Conservation (phyloP, 2,888 invertebrate species). For the Harpalus rufipes region DNA sequence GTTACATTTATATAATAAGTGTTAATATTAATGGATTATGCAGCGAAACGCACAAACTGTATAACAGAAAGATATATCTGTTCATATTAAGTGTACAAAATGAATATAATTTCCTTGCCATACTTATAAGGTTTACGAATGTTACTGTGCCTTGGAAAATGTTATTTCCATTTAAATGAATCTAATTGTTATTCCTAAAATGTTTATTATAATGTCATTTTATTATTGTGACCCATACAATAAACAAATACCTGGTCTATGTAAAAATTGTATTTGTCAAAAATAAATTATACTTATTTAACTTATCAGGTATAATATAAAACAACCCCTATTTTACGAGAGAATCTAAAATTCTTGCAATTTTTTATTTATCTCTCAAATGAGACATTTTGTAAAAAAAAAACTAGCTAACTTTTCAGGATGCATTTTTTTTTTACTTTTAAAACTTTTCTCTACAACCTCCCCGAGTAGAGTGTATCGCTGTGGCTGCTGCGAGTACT, state of each 20-base stretch:
- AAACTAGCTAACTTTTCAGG: too few species aligned
- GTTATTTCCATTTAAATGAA: conserved; percentile 31
- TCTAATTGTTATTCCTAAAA: conserved; percentile 18
- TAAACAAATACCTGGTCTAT: conserved; percentile 4
- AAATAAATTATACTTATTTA: conserved; percentile 2
- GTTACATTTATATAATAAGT: conserved; percentile 10
- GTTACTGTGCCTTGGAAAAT: conserved; percentile 27
- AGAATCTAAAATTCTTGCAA: too few species aligned
- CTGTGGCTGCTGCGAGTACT: too few species aligned
- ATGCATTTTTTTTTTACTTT: too few species aligned
- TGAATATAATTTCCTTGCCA: conserved; percentile 16
- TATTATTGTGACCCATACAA: conserved; percentile 27
- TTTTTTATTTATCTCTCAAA: too few species aligned
- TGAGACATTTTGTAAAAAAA: too few species aligned
- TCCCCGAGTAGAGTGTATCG: too few species aligned
- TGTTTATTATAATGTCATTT: conserved; percentile 23
- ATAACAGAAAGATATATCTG: conserved; percentile 8
- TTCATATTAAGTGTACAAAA: conserved; percentile 11
- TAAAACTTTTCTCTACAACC: too few species aligned
- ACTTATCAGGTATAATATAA: too few species aligned
- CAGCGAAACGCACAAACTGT: conserved; percentile 10
- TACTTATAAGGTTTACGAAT: conserved; percentile 21
- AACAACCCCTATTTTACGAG: too few species aligned
- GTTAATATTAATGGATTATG: not conserved
- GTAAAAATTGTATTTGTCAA: conserved; percentile 23